These are phyloP conservation scores for Tadarida brasiliensis DNA, from an alignment of 2,797 vertebrate species.

Conservation along the genomic window DNA sequence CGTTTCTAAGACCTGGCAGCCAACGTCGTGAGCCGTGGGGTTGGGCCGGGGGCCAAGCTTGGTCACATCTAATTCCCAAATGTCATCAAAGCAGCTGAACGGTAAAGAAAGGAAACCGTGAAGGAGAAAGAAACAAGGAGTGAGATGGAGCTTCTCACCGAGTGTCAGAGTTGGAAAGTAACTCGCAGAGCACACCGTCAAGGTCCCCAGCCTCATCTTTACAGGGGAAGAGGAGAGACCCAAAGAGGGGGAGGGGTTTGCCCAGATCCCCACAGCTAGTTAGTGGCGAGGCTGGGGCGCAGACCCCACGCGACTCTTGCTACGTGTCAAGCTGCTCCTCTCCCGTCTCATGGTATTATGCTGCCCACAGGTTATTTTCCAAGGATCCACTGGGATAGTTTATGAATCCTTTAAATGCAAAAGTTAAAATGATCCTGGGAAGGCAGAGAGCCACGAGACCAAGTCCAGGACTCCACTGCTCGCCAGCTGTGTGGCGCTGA, in stretches of 20 bases:
- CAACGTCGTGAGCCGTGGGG: background rate
- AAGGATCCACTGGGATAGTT: background rate
- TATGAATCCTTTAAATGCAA: background rate
- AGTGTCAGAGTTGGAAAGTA: background rate
- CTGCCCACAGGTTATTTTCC: background rate
- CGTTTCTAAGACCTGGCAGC: background rate
- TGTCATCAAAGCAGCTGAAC: background rate
- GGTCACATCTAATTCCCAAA: background rate
- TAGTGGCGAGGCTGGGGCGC: background rate
- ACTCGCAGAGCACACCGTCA: background rate
- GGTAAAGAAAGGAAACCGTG: background rate
- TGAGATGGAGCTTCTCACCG: background rate
- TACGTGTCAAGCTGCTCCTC: background rate
- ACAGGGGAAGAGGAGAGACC: background rate
- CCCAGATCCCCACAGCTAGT: background rate
- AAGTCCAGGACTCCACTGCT: background rate
- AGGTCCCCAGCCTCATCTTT: background rate
- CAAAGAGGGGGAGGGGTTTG: background rate
- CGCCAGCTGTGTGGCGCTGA: background rate
- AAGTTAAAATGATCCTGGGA: slow-evolving; percentile 4
- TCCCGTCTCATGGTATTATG: background rate
- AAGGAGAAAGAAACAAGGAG: background rate
- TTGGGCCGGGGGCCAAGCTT: background rate
- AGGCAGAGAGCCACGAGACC: background rate
- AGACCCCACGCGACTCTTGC: background rate